Evolutionary conservation across 2,797 vertebrate species (phyloP), one percentile per base, ranked within the genome.

Genomic region (Sebastes iracundus): DNA sequence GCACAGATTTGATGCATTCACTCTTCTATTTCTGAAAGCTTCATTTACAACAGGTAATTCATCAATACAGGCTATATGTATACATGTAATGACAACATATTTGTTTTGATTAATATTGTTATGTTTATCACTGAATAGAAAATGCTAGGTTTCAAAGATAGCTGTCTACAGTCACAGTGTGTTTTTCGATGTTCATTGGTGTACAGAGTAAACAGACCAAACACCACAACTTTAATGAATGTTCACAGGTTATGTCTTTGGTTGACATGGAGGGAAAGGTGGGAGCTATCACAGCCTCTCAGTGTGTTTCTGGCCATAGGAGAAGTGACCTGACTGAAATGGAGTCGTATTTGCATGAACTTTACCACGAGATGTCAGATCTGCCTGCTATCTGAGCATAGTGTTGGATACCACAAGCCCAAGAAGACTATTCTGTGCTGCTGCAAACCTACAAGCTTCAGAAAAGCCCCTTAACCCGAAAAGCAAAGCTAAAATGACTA

Each of bases 401-500:
- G 33, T 23, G 35, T 49, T n/a, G 61, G n/a, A 68, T 67, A 11
- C 20, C 55, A 73, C 10, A 42, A 32, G n/a, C 18, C 22, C 42
- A 53, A 62, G 12, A 42, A 62, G 27, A 53, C 32, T 32, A 67
- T 32, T 63, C 23, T 71, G 18, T 77, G 27, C 58, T 72, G 55
- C 58, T 72, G 35, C 7, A 49, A 67, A 55, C 53, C 32, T 42
- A 18, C 52, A 22, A 52, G 77, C 38, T 80, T 32, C 23, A 74
- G 27, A 62, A 76, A 72, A 68, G 46, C 8, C 46, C 16, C 16
- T 65, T 61, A 49, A 68, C 64, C 32, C 1, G 4, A 75, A 68
- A 71, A 69, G 66, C 55, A 79, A 64, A 72, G 14, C 9, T n/a
- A 33, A 80, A 81, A 79, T 64, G 10, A 52, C 49, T 1, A 20